These are phyloP conservation scores for Ferrisia virgata DNA, from an alignment of 2,888 invertebrate genomes.

Conservation along the genomic window DNA sequence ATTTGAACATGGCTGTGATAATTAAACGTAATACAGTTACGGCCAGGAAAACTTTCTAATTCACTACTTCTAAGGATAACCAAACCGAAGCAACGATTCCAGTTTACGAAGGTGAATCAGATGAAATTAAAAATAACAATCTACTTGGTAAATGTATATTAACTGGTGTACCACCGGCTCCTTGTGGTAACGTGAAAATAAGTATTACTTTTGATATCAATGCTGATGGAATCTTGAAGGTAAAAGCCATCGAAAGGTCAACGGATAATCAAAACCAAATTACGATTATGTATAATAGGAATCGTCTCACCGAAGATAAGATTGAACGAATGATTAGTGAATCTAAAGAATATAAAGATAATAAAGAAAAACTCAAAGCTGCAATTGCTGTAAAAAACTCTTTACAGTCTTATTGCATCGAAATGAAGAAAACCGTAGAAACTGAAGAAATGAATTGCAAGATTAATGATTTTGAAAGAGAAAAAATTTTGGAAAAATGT, in stretches of 20 bases:
- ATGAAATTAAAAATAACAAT: background rate
- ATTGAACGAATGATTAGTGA: background rate
- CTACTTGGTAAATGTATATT: background rate
- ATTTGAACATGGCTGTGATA: constrained; percentile 57
- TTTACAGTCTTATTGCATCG: background rate
- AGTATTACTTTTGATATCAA: background rate
- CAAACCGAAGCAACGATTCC: background rate
- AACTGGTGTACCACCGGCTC: background rate
- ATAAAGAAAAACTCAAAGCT: background rate
- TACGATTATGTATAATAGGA: background rate
- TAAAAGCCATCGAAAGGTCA: background rate
- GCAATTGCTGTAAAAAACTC: background rate
- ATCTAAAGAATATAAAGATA: background rate
- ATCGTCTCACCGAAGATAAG: background rate
- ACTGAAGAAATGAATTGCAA: background rate
- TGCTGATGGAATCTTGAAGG: background rate
- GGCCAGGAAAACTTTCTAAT: background rate
- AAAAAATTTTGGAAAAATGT: constrained; percentile 77
- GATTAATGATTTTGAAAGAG: constrained; percentile 63
- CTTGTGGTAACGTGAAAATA: background rate
- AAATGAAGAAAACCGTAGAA: background rate
- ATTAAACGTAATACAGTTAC: background rate
- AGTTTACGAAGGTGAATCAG: background rate
- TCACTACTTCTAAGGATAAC: constrained; percentile 72
- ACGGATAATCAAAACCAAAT: background rate